Evolutionary conservation across 2,113 vertebrate species (phyloP).

Genomic region (Phasianus colchicus): DNA sequence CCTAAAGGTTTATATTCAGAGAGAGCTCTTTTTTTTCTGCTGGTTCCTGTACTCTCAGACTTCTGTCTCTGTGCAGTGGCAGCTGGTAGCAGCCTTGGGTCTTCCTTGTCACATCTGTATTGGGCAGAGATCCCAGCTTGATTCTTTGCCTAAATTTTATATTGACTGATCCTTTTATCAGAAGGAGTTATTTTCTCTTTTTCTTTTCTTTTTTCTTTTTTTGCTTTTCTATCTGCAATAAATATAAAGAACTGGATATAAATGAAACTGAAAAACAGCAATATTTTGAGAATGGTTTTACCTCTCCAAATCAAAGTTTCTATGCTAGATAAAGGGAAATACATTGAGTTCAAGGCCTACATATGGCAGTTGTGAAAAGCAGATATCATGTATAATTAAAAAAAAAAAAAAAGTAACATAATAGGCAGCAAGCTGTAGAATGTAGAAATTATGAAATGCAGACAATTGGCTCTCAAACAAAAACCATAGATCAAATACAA

Average conservation of each 20-base stretch:
- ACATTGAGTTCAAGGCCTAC: not conserved
- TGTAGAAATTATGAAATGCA: not conserved
- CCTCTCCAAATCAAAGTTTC: not conserved
- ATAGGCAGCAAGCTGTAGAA: not conserved
- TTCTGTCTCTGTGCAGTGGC: fast-evolving
- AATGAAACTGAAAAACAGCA: not conserved
- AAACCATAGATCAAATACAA: not conserved
- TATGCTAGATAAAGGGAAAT: not conserved
- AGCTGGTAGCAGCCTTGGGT: not conserved
- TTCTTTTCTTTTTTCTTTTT: not conserved
- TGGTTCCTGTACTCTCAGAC: not conserved
- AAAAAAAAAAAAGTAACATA: not conserved
- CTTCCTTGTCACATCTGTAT: not conserved
- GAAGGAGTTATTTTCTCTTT: not conserved
- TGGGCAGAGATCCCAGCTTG: not conserved
- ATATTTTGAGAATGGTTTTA: not conserved
- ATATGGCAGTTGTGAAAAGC: not conserved
- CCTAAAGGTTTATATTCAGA: not conserved
- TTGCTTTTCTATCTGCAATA: not conserved
- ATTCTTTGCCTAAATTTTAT: not conserved
- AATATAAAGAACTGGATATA: not conserved
- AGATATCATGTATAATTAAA: not conserved
- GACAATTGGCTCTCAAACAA: not conserved
- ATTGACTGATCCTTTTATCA: not conserved
- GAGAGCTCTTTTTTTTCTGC: not conserved